Percentiles rank a stretch among this genome's conserved stretches.
Evolutionary conservation across 2,113 vertebrate species (phyloP).

Genomic region (Colius striatus): DNA sequence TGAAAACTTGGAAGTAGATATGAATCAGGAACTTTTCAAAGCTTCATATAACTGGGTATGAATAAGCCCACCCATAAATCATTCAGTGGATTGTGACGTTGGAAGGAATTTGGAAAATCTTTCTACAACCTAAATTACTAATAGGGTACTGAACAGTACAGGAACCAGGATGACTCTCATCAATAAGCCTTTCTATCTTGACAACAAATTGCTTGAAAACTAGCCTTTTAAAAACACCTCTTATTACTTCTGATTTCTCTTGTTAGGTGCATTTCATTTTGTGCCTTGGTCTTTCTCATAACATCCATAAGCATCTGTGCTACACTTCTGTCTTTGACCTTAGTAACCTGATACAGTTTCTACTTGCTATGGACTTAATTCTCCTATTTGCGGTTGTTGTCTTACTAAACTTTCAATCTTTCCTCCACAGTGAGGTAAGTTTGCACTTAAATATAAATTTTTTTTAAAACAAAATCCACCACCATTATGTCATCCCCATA

Average conservation of each 20-base stretch:
- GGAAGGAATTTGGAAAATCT: not conserved
- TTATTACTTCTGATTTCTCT: not conserved
- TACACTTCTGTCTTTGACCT: not conserved
- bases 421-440: not conserved
- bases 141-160: not conserved
- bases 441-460: not conserved
- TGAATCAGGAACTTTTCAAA: not conserved
- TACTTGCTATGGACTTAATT: not conserved
- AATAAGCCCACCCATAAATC: not conserved
- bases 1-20: not conserved
- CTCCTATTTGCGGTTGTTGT: not conserved
- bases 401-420: not conserved
- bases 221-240: not conserved
- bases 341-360: not conserved
- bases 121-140: not conserved
- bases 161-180: not conserved
- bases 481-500: not conserved
- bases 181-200: not conserved
- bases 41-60: not conserved
- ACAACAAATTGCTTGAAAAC: not conserved
- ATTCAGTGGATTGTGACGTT: not conserved
- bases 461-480: not conserved
- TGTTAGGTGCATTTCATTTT: not conserved
- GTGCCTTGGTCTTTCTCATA: not conserved
- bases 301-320: not conserved